Evolutionary conservation across 2,797 vertebrate species (phyloP), one percentile per base, ranked within the genome.

Genomic region (Sebastes kiyomatsui): DNA sequence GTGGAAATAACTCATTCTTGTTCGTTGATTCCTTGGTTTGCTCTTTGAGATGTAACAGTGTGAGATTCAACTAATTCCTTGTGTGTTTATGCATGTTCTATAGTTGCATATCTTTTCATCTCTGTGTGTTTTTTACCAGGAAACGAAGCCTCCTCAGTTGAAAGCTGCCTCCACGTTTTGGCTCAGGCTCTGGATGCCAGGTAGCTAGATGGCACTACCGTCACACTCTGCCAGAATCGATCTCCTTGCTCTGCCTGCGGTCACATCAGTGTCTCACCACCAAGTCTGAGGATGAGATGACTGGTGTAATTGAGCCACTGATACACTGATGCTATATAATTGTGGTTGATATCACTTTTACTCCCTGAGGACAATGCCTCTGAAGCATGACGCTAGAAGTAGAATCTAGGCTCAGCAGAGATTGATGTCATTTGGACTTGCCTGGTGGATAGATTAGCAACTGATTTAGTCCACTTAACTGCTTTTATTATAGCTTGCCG

Each of bases 131-230:
- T 83, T 76, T 88, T 28, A 6, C 84, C 93, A 99, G 98, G 97
- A 91, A 96, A 96, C 0, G 97, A 98, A 90, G 95, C 95, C 23
- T 94, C 96, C 0, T 96, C 96, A 61, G 95, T 98, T 88, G 95
- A 96, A 83, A 98, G 96, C 94, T 98, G 97, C 88, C 97, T 99
- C 82, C 95, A 96, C 83, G 96, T 97, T 86, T 90, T 99, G 95
- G 97, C 97, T 70, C 97, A 97, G 86, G 96, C 97, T 68, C 94
- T 99, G 94, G 98, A 99, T 96, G 96, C 95, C 1, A 98, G 97
- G 98, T 99, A 97, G 80, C 87, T 91, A 83, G 82, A 90, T 89
- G 85, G 88, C 92, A 88, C 83, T 86, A 55, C 84, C 73, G 62
- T 81, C 81, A 86, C 83, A 85, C 62, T 77, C 69, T 70, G 70